Percentiles rank a stretch among this genome's conserved stretches.
These are phyloP conservation scores for Palythoa grandiflora DNA, from an alignment of 92 coral and sea anemone genomes.

Conservation along the genomic window DNA sequence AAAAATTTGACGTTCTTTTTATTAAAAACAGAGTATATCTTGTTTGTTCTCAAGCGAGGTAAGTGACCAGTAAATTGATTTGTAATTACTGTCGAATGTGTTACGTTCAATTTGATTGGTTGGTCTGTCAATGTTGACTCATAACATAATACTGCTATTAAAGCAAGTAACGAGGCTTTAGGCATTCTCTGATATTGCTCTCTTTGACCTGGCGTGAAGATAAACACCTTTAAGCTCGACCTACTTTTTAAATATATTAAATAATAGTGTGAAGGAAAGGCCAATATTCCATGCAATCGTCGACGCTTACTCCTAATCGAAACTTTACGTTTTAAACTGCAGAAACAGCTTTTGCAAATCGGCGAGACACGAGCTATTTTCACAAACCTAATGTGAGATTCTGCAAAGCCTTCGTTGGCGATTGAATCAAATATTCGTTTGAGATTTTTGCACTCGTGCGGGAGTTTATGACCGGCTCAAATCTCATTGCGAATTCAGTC, in stretches of 20 bases:
- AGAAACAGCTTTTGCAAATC: neutral
- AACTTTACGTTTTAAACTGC: neutral
- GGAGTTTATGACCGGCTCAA: conserved; percentile 16
- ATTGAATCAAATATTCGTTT: neutral
- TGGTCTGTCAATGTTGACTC: conserved; percentile 27
- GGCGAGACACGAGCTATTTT: neutral
- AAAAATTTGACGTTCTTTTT: too few relatives aligned
- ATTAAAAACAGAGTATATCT: too few relatives aligned
- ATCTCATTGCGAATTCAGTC: conserved; percentile 5
- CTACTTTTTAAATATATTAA: conserved; percentile 22
- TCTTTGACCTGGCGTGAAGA: conserved; percentile 6
- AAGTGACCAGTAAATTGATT: neutral
- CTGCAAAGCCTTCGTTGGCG: neutral
- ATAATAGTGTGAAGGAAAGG: neutral
- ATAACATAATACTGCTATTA: conserved; percentile 1
- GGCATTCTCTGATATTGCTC: conserved; percentile 35
- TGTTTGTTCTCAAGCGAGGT: neutral
- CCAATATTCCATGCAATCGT: neutral
- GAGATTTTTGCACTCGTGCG: neutral
- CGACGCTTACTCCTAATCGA: neutral
- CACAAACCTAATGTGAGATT: neutral
- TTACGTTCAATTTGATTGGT: conserved; percentile 33
- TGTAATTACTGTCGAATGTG: neutral
- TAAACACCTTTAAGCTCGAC: conserved; percentile 12
- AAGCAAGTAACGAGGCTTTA: conserved; percentile 22